Conservation (phyloP, 2,797 vertebrate species). For the Stomatorhinus walkeri region DNA sequence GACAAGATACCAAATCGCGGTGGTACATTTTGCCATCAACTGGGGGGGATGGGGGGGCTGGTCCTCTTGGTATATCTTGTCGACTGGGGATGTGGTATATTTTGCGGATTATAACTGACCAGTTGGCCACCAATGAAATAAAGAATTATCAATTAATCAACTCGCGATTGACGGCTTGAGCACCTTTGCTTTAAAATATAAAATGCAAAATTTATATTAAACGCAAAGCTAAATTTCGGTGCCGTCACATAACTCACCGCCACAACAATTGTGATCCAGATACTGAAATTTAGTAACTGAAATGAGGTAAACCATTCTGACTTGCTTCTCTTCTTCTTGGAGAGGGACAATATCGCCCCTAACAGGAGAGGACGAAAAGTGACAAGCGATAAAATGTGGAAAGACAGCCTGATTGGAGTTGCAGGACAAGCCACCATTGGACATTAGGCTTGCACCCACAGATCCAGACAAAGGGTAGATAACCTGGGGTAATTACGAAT, state of each 20-base stretch:
- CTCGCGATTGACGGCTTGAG: not conserved
- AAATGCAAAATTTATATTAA: not conserved
- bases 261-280: not conserved
- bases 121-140: not conserved
- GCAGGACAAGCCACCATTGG: slow-evolving; percentile 13
- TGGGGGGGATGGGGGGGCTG: not conserved
- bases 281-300: not conserved
- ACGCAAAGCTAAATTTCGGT: not conserved
- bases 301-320: not conserved
- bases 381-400: not conserved
- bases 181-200: not conserved
- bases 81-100: not conserved
- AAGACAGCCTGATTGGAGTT: not conserved
- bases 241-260: not conserved
- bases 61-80: not conserved
- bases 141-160: not conserved
- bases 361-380: not conserved
- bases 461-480: slow-evolving; percentile 15
- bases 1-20: not conserved
- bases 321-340: not conserved
- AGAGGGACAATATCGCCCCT: not conserved
- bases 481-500: slow-evolving; percentile 34
- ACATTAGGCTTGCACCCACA: slow-evolving; percentile 37
- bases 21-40: not conserved
- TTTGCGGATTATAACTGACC: not conserved